Evolutionary conservation across 2,797 vertebrate species (phyloP), one percentile per base, ranked within the genome.

Genomic region (Urocyon cinereoargenteus): DNA sequence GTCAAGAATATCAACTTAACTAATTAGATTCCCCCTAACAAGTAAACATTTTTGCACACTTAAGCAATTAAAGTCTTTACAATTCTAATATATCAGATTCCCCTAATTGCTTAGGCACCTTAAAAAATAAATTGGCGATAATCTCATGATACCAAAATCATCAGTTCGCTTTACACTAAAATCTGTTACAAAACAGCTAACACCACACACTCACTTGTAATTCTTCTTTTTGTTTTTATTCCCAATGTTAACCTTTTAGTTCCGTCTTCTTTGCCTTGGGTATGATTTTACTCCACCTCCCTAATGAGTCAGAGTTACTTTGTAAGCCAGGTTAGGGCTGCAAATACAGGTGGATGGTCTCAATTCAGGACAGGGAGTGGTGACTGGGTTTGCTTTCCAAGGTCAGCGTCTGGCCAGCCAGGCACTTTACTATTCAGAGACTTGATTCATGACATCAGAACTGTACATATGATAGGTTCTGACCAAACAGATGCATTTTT

Each of bases 51-150:
- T 94, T 72, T 96, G 70, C 55, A 70, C 68, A 81, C 49, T 66
- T 92, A 93, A 94, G 72, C 79, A 96, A 90, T 94, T 83, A 85
- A 97, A 64, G 24, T 78, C 70, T 72, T 95, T n/a, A 94, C 26
- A 11, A 11, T 86, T 90, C n/a, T 73, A 87, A 85, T 62, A 81
- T 85, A 94, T 66, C 53, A 70, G 16, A 79, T 95, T 90, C 82
- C 92, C 40, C 82, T 87, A 90, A 94, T 90, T 96, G 40, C 64
- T 64, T 87, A 85, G 95, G 59, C 79, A 51, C 61, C 34, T 84
- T 68, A 28, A 94, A 51, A 96, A 96, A 93, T 75, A 86, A 94
- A 88, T 70, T 28, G 24, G 36, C 84, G 88, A 51, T 82, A 77
- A 88, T 91, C 90, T 82, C 66, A 94, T 51, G 31, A 86, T 92